Base-by-base conservation (phyloP, 2,888 invertebrate species). In the Liposcelis brunnea region DNA sequence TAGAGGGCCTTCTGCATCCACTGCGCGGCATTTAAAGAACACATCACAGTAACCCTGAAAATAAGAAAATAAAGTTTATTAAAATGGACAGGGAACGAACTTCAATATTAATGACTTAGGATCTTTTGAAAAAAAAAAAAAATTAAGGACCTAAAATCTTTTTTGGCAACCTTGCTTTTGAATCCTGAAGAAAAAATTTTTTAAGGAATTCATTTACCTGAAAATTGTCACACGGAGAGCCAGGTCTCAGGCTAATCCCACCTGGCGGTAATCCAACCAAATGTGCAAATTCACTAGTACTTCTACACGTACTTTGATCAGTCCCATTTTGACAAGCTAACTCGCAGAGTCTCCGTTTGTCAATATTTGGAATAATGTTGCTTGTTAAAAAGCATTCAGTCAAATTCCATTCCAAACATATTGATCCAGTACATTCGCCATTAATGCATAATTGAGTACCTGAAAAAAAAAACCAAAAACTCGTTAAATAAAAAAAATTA, bases 141-240 rank as follows among this genome's bases (percentile, higher is more conserved):
- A n/a, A n/a, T n/a, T n/a, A n/a, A n/a, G n/a, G n/a, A 31, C 31
- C 18, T 2, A 11, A 32, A 14, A 42, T 43, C 19, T 16, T 40
- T 40, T 40, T 40, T 40, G 5, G 3, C 6, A 6, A 5, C 10
- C 14, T 40, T 16, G 14, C n/a, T 21, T 21, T 26, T 14, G 14
- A 42, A 19, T n/a, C 11, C 12, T 8, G 26, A 26, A 6, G 5
- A 26, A 8, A 26, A 26, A 26, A 26, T 26, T 26, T 26, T 6
- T 6, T 26, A 8, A 26, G 5, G 26, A n/a, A n/a, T n/a, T n/a
- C n/a, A n/a, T 31, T 61, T 63, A 81, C 83, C 74, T 89, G 87
- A 70, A 93, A 98, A 66, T 98, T 94, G 65, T 98, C 94, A 64
- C 98, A 98, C 0, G 98, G 97, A 42, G 95, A 91, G 16, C 98